Evolutionary conservation across 2,113 vertebrate species (phyloP), one percentile per base, ranked within the genome.

Genomic region (Cyanoderma ruficeps): DNA sequence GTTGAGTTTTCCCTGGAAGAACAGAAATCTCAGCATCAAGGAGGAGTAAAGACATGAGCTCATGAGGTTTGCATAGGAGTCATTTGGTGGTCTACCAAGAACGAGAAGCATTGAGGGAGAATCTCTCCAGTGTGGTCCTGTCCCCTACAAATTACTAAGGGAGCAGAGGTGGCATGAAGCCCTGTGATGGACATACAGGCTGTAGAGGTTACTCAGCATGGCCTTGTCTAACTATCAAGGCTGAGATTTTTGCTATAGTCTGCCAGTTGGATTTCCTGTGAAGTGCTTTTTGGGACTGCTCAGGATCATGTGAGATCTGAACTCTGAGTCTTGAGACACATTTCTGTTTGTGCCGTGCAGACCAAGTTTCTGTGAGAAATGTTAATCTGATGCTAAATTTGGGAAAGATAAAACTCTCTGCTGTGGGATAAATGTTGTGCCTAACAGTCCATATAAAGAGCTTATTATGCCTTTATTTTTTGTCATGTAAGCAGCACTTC

Each of bases 91-190:
- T 31, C 59, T 61, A 28, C 11, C 31, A 61, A 27, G 68, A 65
- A 13, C 7, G 50, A 81, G 44, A 44, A 74, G 19, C 0, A 6
- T 5, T 11, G 44, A 69, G 6, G 8, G 12, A 9, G 14, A 59
- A 25, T 33, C 22, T 6, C 13, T 44, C 8, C 3, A 1, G 3
- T 24, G 14, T 63, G 39, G 11, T 44, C 14, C 59, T 16, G 25
- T 41, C 31, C 7, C 6, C n/a, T 63, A 15, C 1, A 5, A 67
- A 39, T 10, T 0, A 2, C 5, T 18, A 28, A 42, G 56, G 41
- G 22, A 78, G 22, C 4, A 1, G 31, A 75, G 11, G 14, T 2
- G 2, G 2, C 0, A 0, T 28, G 53, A 70, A 83, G 63, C 13
- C 28, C 52, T 31, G 3, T 50, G 41, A 11, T 2, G 4, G 31